A percentile compares a stretch with the other conserved stretches of the same genome.
phyloP scores from a whole-genome alignment of 2,113 vertebrate species.

The Bombycilla garrulus region DNA sequence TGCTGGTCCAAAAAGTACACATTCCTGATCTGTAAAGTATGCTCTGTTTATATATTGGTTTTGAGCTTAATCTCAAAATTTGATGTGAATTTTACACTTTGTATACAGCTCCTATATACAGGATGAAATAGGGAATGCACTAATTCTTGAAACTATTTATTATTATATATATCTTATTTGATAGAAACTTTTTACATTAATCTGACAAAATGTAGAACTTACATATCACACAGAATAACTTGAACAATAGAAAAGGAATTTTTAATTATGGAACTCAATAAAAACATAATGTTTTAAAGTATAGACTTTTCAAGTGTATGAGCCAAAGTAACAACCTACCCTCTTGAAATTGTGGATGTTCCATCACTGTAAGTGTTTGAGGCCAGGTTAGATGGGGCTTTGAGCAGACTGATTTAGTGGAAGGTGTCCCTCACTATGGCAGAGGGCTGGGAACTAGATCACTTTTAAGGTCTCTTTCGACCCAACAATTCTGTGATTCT shows the following conservation, averaged over 20 bases:
- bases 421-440: neutral
- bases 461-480: neutral
- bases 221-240: neutral
- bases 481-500: neutral
- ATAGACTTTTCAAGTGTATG: neutral
- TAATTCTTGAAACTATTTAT: neutral
- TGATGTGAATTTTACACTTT: neutral
- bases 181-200: neutral
- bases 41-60: neutral
- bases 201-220: neutral
- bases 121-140: neutral
- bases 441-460: neutral
- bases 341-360: rapidly evolving
- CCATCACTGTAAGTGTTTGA: neutral
- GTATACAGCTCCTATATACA: neutral
- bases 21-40: neutral
- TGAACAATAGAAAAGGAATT: neutral
- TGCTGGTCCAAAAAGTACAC: neutral
- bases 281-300: neutral
- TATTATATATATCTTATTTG: neutral
- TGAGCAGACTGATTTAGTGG: neutral
- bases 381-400: neutral
- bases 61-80: neutral
- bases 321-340: neutral
- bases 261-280: neutral